Evolutionary conservation across 92 coral and sea anemone genomes (phyloP).

Genomic region (Muricea muricata): DNA sequence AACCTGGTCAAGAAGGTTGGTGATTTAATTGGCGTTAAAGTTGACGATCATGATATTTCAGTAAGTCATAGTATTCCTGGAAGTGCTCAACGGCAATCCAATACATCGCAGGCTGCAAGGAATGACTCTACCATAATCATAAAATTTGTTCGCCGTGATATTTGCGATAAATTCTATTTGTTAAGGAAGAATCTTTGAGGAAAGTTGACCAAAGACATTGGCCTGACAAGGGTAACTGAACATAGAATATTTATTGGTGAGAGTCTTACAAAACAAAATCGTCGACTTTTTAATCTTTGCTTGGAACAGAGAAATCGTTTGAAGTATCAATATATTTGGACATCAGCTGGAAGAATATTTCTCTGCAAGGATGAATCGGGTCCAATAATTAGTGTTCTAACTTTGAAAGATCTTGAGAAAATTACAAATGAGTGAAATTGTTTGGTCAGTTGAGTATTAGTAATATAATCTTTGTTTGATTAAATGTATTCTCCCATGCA

Average conservation of each 20-base stretch:
- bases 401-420: constrained; percentile 16
- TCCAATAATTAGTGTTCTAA: constrained; percentile 38
- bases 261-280: constrained; percentile 48
- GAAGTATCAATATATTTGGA: constrained; percentile 46
- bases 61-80: constrained; percentile 34
- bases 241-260: constrained; percentile 39
- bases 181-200: constrained; percentile 34
- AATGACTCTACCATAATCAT: constrained; percentile 49
- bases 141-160: constrained; percentile 26
- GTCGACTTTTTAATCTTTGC: constrained; percentile 42
- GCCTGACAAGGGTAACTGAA: constrained; percentile 13
- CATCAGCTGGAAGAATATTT: constrained; percentile 38
- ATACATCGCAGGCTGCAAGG: too few species aligned
- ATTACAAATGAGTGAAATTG: too few species aligned
- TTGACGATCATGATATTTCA: constrained; percentile 34
- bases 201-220: constrained; percentile 19
- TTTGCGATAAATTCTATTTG: constrained; percentile 35
- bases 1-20: constrained; percentile 29
- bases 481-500: too few species aligned
- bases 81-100: too few species aligned
- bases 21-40: constrained; percentile 26
- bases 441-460: too few species aligned
- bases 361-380: constrained; percentile 43
- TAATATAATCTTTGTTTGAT: too few species aligned
- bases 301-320: constrained; percentile 28